Evolutionary conservation across 2,888 invertebrate genomes (phyloP).

Genomic region (Ormyrus nitidulus): DNA sequence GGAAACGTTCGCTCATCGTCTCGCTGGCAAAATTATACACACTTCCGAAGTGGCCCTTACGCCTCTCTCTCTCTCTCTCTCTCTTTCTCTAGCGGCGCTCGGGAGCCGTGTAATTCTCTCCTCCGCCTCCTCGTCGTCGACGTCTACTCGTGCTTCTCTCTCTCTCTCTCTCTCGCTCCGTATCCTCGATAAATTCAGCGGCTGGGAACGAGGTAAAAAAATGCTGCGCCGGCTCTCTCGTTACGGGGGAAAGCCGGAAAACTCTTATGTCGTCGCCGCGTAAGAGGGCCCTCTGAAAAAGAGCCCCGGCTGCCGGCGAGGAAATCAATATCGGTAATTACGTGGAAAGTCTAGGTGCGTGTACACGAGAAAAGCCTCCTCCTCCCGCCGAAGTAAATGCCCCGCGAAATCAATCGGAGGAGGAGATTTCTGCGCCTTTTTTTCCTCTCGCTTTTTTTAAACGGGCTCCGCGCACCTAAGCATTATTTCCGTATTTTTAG

Average conservation of each 20-base stretch:
- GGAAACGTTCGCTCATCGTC: constrained; percentile 29
- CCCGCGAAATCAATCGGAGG: constrained; percentile 30
- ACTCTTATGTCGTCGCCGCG: constrained; percentile 16
- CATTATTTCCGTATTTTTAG: constrained; percentile 49
- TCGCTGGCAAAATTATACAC: constrained; percentile 38
- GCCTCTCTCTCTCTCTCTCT: neutral
- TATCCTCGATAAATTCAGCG: constrained; percentile 46
- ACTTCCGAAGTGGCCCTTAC: constrained; percentile 45
- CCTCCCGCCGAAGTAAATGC: constrained; percentile 2
- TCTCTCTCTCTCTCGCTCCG: neutral
- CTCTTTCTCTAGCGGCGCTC: neutral
- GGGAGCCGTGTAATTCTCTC: constrained; percentile 29
- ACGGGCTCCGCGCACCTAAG: neutral
- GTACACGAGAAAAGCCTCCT: neutral
- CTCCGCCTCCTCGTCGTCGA: neutral
- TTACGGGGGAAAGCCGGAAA: constrained; percentile 41
- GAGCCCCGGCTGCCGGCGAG: constrained; percentile 42
- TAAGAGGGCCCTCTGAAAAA: constrained; percentile 13
- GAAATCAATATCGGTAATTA: constrained; percentile 69
- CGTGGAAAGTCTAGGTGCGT: constrained; percentile 54
- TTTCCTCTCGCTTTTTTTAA: no score
- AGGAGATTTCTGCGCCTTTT: neutral
- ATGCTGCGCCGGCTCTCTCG: constrained; percentile 7
- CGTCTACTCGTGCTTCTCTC: no score
- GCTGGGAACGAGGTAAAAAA: neutral